These are phyloP conservation scores for Phyllotis vaccarum DNA, from an alignment of 2,797 vertebrate species.

Conservation along the genomic window DNA sequence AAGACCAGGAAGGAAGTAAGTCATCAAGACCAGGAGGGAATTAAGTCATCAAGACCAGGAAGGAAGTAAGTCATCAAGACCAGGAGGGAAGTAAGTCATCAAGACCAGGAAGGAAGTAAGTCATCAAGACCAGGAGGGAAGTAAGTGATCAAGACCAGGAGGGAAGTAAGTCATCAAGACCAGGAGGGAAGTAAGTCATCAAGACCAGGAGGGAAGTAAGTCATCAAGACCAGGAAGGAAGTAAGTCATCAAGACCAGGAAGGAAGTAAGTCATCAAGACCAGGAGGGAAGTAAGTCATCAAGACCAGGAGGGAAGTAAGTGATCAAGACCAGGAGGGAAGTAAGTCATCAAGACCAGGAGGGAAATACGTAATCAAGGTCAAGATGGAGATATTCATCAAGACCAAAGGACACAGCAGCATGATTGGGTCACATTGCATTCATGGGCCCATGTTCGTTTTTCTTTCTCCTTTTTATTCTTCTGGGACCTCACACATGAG, in stretches of 20 bases:
- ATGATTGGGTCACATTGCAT: too few species aligned
- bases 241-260: background rate
- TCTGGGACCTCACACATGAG: background rate
- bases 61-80: background rate
- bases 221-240: background rate
- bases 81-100: background rate
- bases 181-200: background rate
- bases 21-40: background rate
- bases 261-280: background rate
- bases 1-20: background rate
- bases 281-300: background rate
- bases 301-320: background rate
- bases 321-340: background rate
- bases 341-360: background rate
- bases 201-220: background rate
- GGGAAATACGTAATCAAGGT: background rate
- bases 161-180: background rate
- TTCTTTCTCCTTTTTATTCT: background rate
- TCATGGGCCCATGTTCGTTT: background rate
- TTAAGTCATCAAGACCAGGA: background rate
- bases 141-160: background rate
- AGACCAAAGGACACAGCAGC: background rate
- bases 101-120: background rate
- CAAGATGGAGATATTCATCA: background rate
- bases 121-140: background rate